Evolutionary conservation across 2,113 vertebrate species (phyloP).

Genomic region (Platichthys stellatus): DNA sequence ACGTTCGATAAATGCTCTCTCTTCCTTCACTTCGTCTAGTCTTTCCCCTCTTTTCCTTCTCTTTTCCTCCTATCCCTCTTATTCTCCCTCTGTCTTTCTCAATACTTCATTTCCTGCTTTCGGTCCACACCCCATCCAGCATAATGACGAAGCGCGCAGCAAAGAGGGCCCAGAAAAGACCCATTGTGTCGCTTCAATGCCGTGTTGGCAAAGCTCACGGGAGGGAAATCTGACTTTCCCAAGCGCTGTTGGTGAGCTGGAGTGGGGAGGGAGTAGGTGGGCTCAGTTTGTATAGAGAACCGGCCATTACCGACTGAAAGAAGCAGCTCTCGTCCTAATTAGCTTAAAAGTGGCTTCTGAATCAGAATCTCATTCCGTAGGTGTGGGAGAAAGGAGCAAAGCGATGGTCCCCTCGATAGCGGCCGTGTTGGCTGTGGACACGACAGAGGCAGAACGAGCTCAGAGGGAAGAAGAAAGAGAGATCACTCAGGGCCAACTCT

Average conservation of each 20-base stretch:
- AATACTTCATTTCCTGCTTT: slow-evolving; percentile 45
- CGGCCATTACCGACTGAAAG: slow-evolving; percentile 35
- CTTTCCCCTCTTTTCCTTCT: background rate
- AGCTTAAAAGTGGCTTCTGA: slow-evolving; percentile 54
- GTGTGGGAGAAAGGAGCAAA: slow-evolving; percentile 7
- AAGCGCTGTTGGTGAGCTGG: slow-evolving; percentile 23
- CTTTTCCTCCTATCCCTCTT: background rate
- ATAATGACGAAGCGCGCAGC: slow-evolving; percentile 29
- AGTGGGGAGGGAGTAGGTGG: slow-evolving; percentile 20
- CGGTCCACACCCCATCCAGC: slow-evolving; percentile 14
- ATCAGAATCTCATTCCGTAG: slow-evolving; percentile 22
- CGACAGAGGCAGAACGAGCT: background rate
- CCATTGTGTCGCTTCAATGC: slow-evolving; percentile 35
- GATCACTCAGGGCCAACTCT: slow-evolving; percentile 28
- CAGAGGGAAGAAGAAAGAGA: slow-evolving; percentile 20
- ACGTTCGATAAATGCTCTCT: background rate
- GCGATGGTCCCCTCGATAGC: background rate
- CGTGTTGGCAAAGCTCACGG: slow-evolving; percentile 29
- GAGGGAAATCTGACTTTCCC: slow-evolving; percentile 42
- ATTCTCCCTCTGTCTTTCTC: background rate
- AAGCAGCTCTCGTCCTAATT: slow-evolving; percentile 40
- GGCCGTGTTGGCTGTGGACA: slow-evolving; percentile 24
- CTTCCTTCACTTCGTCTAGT: slow-evolving; percentile 27
- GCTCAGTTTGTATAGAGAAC: slow-evolving; percentile 16
- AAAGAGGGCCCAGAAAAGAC: slow-evolving; percentile 24